These are phyloP conservation scores for Choloepus didactylus DNA, from an alignment of 2,797 vertebrate genomes.

Conservation along the genomic window DNA sequence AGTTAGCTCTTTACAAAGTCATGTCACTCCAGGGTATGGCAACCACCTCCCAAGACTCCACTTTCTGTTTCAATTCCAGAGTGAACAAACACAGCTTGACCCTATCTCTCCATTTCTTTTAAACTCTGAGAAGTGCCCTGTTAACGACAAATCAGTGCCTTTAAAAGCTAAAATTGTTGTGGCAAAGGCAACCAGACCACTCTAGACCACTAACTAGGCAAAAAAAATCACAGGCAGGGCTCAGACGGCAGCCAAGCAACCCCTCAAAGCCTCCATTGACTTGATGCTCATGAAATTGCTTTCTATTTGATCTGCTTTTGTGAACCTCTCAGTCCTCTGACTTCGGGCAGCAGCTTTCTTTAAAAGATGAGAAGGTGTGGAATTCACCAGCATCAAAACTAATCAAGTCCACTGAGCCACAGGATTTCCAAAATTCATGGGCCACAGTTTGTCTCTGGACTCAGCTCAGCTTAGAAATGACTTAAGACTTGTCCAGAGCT, in stretches of 20 bases:
- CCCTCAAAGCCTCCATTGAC: slow-evolving; percentile 28
- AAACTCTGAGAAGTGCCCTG: not conserved
- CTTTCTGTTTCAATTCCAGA: slow-evolving; percentile 11
- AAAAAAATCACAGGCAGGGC: not conserved
- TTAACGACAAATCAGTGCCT: not conserved
- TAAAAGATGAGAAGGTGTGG: slow-evolving; percentile 30
- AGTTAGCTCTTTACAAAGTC: slow-evolving; percentile 34
- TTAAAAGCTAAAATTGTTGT: slow-evolving; percentile 11
- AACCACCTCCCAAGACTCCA: not conserved
- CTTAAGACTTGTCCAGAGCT: slow-evolving; percentile 52
- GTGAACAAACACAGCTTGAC: slow-evolving; percentile 42
- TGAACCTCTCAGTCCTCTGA: slow-evolving; percentile 29
- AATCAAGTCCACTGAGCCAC: slow-evolving; percentile 7
- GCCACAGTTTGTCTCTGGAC: not conserved
- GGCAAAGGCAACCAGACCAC: slow-evolving; percentile 10
- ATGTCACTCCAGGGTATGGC: not conserved
- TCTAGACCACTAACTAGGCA: not conserved
- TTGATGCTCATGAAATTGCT: not conserved
- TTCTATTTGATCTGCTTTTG: slow-evolving; percentile 1
- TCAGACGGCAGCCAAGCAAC: not conserved
- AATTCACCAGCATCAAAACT: slow-evolving; percentile 55
- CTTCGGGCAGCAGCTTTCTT: slow-evolving; percentile 38
- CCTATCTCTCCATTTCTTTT: slow-evolving; percentile 11
- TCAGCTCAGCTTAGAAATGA: slow-evolving; percentile 55
- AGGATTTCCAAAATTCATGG: slow-evolving; percentile 55